These are phyloP conservation scores for Craterocephalus amniculus DNA, from an alignment of 2,797 vertebrate species.

Conservation along the genomic window DNA sequence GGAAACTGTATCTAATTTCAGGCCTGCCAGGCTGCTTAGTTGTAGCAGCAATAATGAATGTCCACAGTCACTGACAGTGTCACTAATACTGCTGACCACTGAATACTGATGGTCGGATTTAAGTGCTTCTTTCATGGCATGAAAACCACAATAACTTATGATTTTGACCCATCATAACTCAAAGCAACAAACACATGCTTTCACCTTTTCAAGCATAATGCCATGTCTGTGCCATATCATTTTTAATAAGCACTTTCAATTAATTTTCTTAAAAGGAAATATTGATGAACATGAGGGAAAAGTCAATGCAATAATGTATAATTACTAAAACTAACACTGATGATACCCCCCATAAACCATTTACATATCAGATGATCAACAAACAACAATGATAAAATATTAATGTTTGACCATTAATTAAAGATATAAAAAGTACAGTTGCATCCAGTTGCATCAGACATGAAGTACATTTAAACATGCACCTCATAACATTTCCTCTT, in stretches of 20 bases:
- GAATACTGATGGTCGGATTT: slow-evolving; percentile 35
- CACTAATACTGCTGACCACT: slow-evolving; percentile 29
- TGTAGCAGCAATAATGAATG: slow-evolving; percentile 19
- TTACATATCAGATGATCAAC: too few species aligned
- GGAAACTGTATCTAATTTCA: slow-evolving; percentile 49
- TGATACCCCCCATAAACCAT: not conserved
- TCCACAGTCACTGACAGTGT: slow-evolving; percentile 2
- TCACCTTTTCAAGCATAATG: not conserved
- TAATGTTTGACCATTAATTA: too few species aligned
- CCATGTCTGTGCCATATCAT: not conserved
- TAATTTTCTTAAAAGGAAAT: not conserved
- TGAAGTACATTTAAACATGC: too few species aligned
- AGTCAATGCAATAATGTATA: too few species aligned
- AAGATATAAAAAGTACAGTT: too few species aligned
- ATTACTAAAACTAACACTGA: not conserved
- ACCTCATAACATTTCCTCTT: too few species aligned
- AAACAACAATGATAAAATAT: too few species aligned
- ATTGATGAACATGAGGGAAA: too few species aligned
- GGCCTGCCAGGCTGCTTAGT: slow-evolving; percentile 14
- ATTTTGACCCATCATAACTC: slow-evolving; percentile 17
- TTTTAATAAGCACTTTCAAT: not conserved
- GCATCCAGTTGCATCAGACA: too few species aligned
- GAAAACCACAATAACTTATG: slow-evolving; percentile 34
- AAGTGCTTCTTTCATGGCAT: slow-evolving; percentile 7
- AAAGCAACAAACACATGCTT: not conserved